Evolutionary conservation across 2,888 invertebrate species (phyloP), one percentile per base, ranked within the genome.

Genomic region (Drosophila koepferae): DNA sequence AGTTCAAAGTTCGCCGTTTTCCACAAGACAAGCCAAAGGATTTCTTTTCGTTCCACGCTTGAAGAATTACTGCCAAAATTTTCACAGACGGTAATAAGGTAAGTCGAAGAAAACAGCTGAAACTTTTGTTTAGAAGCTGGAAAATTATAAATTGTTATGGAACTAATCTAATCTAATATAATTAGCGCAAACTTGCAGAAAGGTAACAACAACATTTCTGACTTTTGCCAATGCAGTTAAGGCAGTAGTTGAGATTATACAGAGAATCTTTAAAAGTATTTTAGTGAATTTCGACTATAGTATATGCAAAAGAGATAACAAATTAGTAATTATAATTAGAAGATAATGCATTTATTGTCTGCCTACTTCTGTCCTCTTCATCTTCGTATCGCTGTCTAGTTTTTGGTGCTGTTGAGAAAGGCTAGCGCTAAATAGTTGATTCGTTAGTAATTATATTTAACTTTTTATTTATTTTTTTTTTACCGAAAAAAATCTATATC

Each of bases 61-160:
- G 85, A 91, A 87, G 81, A 90, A 90, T 90, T 89, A 81, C 89
- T 88, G 90, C 82, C 93, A 93, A 92, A 88, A 93, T 93, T 93
- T 93, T 93, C 91, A 93, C 93, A 84, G 93, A 93, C 93, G 93
- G 93, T 77, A 93, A 93, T 89, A 93, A 93, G 93, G 93, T 93
- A 91, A 91, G 80, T 81, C 16, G 31, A n/a, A 53, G 31, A 40
- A 40, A 41, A 28, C 4, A 28, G 8, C 18, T 40, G 34, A 8
- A 63, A 49, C 36, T 31, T 61, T 31, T 61, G 23, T 20, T 34
- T 7, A 51, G 34, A 9, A 18, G 7, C 10, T 34, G 31, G n/a
- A 1, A 23, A 51, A 38, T 20, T 1, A 16, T 1, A 16, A 16
- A 8, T 16, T 2, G 10, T 31, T 14, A 23, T n/a, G 31, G 16